A percentile compares a stretch with the other conserved stretches of the same genome.
Evolutionary conservation across 2,113 vertebrate species (phyloP).

Genomic region (Acanthisitta chloris): DNA sequence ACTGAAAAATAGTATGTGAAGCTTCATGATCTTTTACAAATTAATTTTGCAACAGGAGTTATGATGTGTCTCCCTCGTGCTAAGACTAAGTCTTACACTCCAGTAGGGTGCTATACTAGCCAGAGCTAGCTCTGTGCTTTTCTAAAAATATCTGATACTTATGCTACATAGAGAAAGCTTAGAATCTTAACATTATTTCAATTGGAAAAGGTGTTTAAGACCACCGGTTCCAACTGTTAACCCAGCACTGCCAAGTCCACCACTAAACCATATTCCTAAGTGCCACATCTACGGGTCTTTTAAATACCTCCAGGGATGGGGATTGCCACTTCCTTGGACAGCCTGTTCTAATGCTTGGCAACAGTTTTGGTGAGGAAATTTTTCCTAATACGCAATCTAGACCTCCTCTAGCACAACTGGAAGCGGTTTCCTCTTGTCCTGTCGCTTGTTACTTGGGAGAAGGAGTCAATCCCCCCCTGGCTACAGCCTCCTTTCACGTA

Average conservation of each 20-base stretch:
- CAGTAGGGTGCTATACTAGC: neutral
- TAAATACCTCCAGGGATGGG: neutral
- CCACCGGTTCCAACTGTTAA: neutral
- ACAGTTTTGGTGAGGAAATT: neutral
- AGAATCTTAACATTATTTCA: neutral
- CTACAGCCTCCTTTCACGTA: neutral
- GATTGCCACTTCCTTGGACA: neutral
- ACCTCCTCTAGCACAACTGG: neutral
- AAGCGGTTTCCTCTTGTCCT: neutral
- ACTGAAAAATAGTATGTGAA: neutral
- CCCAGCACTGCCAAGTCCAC: neutral
- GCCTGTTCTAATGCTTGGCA: neutral
- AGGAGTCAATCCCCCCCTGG: rapidly evolving
- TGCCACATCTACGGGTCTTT: neutral
- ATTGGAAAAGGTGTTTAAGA: neutral
- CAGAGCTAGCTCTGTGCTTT: neutral
- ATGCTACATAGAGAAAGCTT: neutral
- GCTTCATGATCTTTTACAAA: neutral
- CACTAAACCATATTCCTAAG: neutral
- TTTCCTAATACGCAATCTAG: neutral
- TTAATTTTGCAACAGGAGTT: neutral
- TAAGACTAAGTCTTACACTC: neutral
- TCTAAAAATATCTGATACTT: neutral
- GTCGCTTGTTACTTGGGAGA: neutral
- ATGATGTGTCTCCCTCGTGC: neutral